Percentiles rank a stretch among this genome's conserved stretches.
These are phyloP conservation scores for Polydrusus cervinus DNA, from an alignment of 2,888 invertebrate species.

Conservation along the genomic window DNA sequence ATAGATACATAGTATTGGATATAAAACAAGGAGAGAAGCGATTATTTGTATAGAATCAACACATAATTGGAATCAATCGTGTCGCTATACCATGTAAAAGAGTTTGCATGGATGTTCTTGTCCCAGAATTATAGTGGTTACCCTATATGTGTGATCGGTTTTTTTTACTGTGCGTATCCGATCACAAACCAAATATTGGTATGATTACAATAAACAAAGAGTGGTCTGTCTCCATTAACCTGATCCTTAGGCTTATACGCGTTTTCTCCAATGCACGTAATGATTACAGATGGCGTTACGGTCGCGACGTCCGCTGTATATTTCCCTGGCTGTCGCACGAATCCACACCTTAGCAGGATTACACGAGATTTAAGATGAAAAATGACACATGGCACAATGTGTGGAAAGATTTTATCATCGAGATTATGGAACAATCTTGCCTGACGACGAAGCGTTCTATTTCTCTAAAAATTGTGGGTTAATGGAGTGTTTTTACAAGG, in stretches of 20 bases:
- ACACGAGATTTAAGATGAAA: conserved; percentile 50
- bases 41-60: no score
- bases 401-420: conserved; percentile 42
- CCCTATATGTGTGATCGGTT: no score
- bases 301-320: conserved; percentile 45
- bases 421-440: conserved; percentile 21
- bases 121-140: no score
- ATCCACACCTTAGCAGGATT: conserved; percentile 49
- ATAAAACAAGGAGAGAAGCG: no score
- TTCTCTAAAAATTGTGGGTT: background rate
- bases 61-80: no score
- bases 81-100: no score
- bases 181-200: conserved; percentile 4
- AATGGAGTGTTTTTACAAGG: background rate
- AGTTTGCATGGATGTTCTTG: no score
- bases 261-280: conserved; percentile 43
- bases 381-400: conserved; percentile 39
- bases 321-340: conserved; percentile 47
- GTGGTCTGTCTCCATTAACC: conserved; percentile 45
- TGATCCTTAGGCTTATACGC: conserved; percentile 34
- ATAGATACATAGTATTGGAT: no score
- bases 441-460: conserved; percentile 2
- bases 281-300: conserved; percentile 48
- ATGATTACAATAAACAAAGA: conserved; percentile 36
- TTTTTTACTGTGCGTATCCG: no score